Evolutionary conservation across 2,888 invertebrate species (phyloP), one percentile per base, ranked within the genome.

Genomic region (Dinocampus coccinellae): DNA sequence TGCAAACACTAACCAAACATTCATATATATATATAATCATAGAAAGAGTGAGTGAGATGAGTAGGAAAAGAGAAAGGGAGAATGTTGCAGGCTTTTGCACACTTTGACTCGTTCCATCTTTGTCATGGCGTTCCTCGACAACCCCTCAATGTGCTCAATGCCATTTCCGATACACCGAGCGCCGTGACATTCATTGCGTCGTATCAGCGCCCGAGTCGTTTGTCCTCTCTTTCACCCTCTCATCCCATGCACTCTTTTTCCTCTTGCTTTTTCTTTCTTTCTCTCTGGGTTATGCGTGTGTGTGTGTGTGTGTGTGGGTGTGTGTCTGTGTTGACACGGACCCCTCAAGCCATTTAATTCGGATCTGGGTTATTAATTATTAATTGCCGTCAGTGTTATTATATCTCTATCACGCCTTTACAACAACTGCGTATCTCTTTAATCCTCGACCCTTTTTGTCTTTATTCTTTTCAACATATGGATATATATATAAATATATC

Each of bases 361-460:
- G 80, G 83, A 85, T 85, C 83, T 82, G 84, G 84, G 84, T 85
- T 86, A 87, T 87, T 85, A 86, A 87, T 87, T 87, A 87, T 85
- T 86, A 85, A 87, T 87, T 84, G 86, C 81, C 82, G 82, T 81
- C 79, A 76, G 78, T 81, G 80, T 82, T 82, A 84, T 86, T 85
- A 85, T 84, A 84, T 84, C 85, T 84, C 83, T 83, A 83, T 86
- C 83, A 82, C 81, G 81, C 77, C 77, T 78, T n/a, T 78, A 81
- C 82, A 82, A 57, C 83, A 82, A 80, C 80, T 58, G 58, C n/a
- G n/a, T 33, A 33, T 29, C 58, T 58, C 33, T n/a, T 58, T 33
- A 58, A 58, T n/a, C 42, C 63, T 77, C 75, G 69, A 67, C 58
- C 47, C 39, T n/a, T 47, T 6, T 16, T 47, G 16, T 47, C 20